Base-by-base conservation (phyloP, 2,888 invertebrate genomes). In the Strigamia transsilvanica region DNA sequence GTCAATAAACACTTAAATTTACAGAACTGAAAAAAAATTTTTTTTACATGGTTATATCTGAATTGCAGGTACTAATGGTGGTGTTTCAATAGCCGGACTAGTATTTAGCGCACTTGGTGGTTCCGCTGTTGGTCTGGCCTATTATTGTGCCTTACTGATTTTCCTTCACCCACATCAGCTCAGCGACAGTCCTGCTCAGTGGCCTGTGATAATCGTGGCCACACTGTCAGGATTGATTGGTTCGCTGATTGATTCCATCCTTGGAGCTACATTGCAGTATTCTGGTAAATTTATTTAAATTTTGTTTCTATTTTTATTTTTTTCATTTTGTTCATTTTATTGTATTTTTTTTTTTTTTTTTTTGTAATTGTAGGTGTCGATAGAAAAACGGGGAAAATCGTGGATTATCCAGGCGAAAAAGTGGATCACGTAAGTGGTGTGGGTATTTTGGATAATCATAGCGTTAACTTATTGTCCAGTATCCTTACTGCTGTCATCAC, bases 221-320 rank as follows among this genome's bases (percentile, higher is more conserved):
- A 92, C 91, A 0, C 85, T 93, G 13, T 93, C 92, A 46, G 97
- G 97, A 0, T 89, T 96, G 9, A 86, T 94, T 41, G 96, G 96
- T 0, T 95, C 95, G 82, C 83, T 94, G 0, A 89, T 96, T 82
- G 96, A 97, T 88, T 96, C 96, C 0, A 83, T 94, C 41, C 88
- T 97, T 66, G 97, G 96, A 78, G 96, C 95, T 3, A 93, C 93
- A 9, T 87, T 95, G 73, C 97, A 97, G 88, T 97, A 92, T 87
- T 95, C 96, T 85, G 96, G 96, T 89, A 83, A 83, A 56, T 27
- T 12, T 18, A 21, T 66, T 66, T 18, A n/a, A 12, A 23, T 66
- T 21, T 9, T 9, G 2, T n/a, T 61, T 61, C 5, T 5, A 21
- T 2, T 61, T 61, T 66, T 66, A n/a, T 21, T 66, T 21, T 2